phyloP scores from a whole-genome alignment of 2,888 invertebrate species.

The Dasypolia templi region DNA sequence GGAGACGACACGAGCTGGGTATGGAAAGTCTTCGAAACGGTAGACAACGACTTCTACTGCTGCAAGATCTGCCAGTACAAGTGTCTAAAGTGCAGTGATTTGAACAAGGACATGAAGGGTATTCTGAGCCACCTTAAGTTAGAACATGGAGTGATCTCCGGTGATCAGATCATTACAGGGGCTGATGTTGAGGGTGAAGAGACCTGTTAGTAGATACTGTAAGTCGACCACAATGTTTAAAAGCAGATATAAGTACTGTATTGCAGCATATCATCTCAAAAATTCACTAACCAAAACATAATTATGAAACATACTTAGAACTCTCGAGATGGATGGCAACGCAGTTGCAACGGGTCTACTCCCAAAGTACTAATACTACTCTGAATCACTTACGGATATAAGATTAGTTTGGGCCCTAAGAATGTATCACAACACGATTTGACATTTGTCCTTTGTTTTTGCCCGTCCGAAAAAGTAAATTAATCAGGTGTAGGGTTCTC shows the following conservation, averaged over 20 bases:
- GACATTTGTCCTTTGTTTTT: neutral
- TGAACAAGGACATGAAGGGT: conserved; percentile 72
- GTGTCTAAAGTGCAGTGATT: conserved; percentile 73
- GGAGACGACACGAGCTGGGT: conserved; percentile 83
- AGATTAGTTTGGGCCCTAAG: neutral
- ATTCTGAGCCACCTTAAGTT: conserved; percentile 81
- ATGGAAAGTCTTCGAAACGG: conserved; percentile 85
- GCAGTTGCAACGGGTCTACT: neutral
- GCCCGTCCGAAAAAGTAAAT: neutral
- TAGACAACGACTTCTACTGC: conserved; percentile 76
- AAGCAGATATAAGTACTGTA: conserved; percentile 5
- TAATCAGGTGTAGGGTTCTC: neutral
- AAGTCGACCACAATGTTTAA: neutral
- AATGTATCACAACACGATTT: neutral
- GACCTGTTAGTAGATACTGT: conserved; percentile 38
- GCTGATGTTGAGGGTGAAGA: conserved; percentile 74
- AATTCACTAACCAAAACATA: neutral
- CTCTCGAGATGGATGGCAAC: neutral
- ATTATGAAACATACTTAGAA: neutral
- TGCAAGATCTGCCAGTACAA: conserved; percentile 86
- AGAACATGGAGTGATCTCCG: conserved; percentile 85
- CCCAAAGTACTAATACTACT: neutral
- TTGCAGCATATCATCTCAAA: neutral
- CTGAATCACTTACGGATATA: neutral
- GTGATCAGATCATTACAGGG: conserved; percentile 85